Percentiles rank a stretch among this genome's conserved stretches.
These are phyloP conservation scores for Tridacna crocea DNA, from an alignment of 2,888 invertebrate species.

Conservation along the genomic window DNA sequence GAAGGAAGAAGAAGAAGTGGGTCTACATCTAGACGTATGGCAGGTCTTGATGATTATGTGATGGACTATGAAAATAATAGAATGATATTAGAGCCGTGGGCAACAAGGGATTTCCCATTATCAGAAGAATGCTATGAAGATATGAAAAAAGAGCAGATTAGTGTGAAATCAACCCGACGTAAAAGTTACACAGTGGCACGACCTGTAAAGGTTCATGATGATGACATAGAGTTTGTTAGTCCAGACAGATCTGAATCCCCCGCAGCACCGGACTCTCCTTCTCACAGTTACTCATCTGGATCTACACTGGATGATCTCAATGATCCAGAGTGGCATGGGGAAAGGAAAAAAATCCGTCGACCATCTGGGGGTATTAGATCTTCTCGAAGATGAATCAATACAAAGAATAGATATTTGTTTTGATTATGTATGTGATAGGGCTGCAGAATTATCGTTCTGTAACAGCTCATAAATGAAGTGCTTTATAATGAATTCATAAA, in stretches of 20 bases:
- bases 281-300: conserved; percentile 70
- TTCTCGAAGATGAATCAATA: conserved; percentile 43
- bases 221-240: conserved; percentile 58
- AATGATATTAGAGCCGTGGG: conserved; percentile 73
- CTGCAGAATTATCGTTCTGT: not conserved
- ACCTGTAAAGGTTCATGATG: conserved; percentile 47
- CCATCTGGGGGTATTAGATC: conserved; percentile 46
- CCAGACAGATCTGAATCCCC: conserved; percentile 47
- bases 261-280: conserved; percentile 68
- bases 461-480: not conserved
- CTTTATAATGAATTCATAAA: not conserved
- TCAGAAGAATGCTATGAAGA: conserved; percentile 72
- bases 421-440: conserved; percentile 5
- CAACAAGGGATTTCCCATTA: conserved; percentile 77
- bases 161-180: conserved; percentile 29
- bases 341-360: conserved; percentile 31
- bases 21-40: conserved; percentile 59
- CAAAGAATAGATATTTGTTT: not conserved
- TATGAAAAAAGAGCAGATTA: conserved; percentile 67
- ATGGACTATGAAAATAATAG: conserved; percentile 41
- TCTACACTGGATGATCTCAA: conserved; percentile 75
- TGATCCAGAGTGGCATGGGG: conserved; percentile 81
- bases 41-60: conserved; percentile 53
- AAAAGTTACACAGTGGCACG: conserved; percentile 39
- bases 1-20: conserved; percentile 69